A percentile compares a stretch with the other conserved stretches of the same genome.
Evolutionary conservation across 2,888 invertebrate genomes (phyloP).

Genomic region (Mythimna ferrago): DNA sequence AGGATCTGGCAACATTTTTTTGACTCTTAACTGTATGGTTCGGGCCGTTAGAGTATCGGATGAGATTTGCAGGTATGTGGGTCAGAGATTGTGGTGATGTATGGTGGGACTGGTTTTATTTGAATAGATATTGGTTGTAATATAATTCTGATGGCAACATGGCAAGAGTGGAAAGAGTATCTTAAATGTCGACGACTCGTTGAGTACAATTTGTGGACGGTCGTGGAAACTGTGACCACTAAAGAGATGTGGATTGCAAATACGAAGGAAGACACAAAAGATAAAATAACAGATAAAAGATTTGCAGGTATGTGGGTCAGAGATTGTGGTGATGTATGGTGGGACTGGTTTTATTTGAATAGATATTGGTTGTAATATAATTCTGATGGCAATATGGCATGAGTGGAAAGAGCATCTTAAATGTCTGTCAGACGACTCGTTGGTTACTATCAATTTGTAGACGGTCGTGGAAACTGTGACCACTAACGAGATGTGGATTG

Average conservation of each 20-base stretch:
- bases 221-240: background rate
- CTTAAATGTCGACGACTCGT: background rate
- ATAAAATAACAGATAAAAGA: background rate
- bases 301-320: constrained; percentile 56
- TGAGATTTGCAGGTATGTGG: constrained; percentile 50
- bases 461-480: background rate
- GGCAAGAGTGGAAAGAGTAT: background rate
- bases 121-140: background rate
- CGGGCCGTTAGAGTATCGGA: constrained; percentile 47
- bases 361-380: background rate
- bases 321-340: constrained; percentile 23
- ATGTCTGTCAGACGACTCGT: background rate
- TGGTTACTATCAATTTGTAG: background rate
- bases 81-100: constrained; percentile 42
- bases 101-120: background rate
- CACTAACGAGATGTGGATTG: background rate
- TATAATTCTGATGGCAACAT: background rate
- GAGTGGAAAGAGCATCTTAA: background rate
- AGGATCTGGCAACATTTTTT: constrained; percentile 71
- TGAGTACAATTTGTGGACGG: background rate
- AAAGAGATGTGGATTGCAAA: background rate
- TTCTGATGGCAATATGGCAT: background rate
- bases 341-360: background rate
- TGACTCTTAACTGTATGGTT: constrained; percentile 68
- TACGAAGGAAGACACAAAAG: background rate